These are phyloP conservation scores for Toxonevra muliebris DNA, from an alignment of 2,888 invertebrate species.

Conservation along the genomic window DNA sequence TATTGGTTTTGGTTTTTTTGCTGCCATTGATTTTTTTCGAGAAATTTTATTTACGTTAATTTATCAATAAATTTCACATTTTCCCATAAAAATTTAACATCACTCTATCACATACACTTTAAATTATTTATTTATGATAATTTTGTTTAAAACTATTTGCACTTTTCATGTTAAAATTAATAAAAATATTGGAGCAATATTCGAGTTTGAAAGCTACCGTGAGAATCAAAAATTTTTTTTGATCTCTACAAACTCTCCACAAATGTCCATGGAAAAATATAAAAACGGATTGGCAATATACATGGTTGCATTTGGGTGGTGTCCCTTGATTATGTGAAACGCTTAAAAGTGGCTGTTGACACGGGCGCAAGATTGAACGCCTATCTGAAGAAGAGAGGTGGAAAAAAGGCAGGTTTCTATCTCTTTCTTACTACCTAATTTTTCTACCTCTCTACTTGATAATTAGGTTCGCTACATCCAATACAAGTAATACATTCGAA, in stretches of 20 bases:
- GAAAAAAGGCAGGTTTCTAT: too few species aligned
- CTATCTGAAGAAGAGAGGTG: too few species aligned
- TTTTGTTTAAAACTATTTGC: slow-evolving; percentile 18
- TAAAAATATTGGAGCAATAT: slow-evolving; percentile 19
- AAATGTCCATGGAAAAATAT: slow-evolving; percentile 19
- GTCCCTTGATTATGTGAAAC: too few species aligned
- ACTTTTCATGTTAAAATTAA: slow-evolving; percentile 30
- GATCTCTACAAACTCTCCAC: slow-evolving; percentile 34
- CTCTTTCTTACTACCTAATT: too few species aligned
- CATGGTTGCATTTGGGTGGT: neutral
- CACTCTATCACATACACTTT: neutral
- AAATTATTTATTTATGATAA: slow-evolving; percentile 19
- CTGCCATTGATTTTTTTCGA: slow-evolving; percentile 54
- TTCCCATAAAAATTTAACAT: neutral
- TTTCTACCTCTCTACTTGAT: too few species aligned
- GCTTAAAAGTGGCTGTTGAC: too few species aligned
- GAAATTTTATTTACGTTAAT: slow-evolving; percentile 33
- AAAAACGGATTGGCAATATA: neutral
- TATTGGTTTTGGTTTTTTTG: slow-evolving; percentile 36
- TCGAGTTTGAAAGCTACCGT: slow-evolving; percentile 12
- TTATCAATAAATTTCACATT: slow-evolving; percentile 14
- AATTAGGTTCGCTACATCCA: too few species aligned
- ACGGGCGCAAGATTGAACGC: too few species aligned
- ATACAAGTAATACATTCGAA: too few species aligned
- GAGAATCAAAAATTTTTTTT: slow-evolving; percentile 34